A percentile compares a stretch with the other conserved stretches of the same genome.
Evolutionary conservation across 2,113 vertebrate species (phyloP).

Genomic region (Capreolus pygargus): DNA sequence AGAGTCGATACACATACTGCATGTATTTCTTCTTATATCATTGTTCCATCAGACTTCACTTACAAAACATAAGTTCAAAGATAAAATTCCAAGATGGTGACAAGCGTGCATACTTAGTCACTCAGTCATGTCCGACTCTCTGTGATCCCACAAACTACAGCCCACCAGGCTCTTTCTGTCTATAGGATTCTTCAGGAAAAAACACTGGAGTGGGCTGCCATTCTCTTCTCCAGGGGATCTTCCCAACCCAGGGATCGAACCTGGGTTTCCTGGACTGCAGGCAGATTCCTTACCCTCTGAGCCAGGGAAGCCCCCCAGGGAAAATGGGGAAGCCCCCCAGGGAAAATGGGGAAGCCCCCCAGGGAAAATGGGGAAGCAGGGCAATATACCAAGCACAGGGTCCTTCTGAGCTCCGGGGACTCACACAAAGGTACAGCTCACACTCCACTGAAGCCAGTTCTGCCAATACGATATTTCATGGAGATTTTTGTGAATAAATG

Average conservation of each 20-base stretch:
- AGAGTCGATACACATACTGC: not conserved
- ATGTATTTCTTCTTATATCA: not conserved
- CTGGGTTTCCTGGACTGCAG: not conserved
- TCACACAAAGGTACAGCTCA: not conserved
- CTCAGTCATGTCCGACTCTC: not conserved
- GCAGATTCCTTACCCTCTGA: not conserved
- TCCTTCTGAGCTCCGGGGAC: not conserved
- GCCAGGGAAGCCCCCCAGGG: not conserved
- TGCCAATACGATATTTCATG: not conserved
- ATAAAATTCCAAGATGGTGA: not conserved
- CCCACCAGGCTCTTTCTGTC: not conserved
- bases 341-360: not conserved
- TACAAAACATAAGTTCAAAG: not conserved
- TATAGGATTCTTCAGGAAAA: not conserved
- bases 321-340: not conserved
- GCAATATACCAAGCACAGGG: not conserved
- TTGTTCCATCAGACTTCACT: not conserved
- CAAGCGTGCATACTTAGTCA: not conserved
- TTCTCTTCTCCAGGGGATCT: not conserved
- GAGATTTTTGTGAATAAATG: not conserved
- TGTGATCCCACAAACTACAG: not conserved
- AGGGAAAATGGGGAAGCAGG: not conserved
- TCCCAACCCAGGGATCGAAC: not conserved
- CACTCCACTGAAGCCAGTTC: not conserved
- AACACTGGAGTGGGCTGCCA: not conserved